Evolutionary conservation across 2,113 vertebrate genomes (phyloP), one percentile per base, ranked within the genome.

Genomic region (Ophthalmotilapia sp.): DNA sequence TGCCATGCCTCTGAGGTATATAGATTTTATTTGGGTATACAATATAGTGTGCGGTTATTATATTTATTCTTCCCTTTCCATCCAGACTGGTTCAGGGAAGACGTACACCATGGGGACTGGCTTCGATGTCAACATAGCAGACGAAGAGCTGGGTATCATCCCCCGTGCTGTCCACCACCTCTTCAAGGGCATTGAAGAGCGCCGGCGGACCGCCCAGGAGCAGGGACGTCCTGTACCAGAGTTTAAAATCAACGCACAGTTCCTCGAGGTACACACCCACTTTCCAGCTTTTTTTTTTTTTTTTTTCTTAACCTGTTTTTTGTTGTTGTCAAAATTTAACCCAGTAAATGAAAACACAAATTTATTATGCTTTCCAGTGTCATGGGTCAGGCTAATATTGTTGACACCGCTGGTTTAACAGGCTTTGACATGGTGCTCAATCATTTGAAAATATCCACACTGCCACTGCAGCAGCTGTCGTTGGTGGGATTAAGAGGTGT

Each of bases 21-120:
- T 40, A 10, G 38, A 73, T 45, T 45, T 73, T 15, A 45, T 26
- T 45, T 45, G 42, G 68, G 40, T 26, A 3, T 17, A 26, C 8
- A 73, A 45, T 29, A 33, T 60, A 60, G 15, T 51, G 36, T 9
- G 23, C 2, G 9, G 17, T 47, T 49, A 17, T 85, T 38, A 55
- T 21, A 5, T 49, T 14, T 81, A 26, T 80, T 21, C 31, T 42
- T 36, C 6, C 7, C 12, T 19, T 49, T 77, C 73, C 80, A 49
- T 95, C 56, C 91, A 99, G 99, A 99, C 99, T 68, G 98, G 99
- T 58, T 98, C 99, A 83, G 99, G 99, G 62, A 99, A 99, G 96
- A 99, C 99, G 0, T 99, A 99, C 81, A 98, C 98, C 14, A 99
- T 99, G 99, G 98, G 99, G 38, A 99, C 99, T 9, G 99, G 99